Base-by-base conservation (phyloP, 2,113 vertebrate species). In the Antidorcas marsupialis region DNA sequence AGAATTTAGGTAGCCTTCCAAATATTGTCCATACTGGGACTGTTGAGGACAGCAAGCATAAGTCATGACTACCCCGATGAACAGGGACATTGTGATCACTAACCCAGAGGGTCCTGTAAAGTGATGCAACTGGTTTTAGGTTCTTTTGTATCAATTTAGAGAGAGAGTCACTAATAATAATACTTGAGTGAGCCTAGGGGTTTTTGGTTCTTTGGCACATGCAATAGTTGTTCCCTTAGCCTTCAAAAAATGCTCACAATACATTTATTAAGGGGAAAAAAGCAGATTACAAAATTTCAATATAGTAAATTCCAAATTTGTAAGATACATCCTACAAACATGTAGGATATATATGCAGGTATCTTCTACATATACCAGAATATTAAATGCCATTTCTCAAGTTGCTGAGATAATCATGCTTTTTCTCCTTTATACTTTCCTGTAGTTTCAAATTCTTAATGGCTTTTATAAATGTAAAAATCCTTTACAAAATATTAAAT, bases 361-460 rank as follows among this genome's bases (percentile, higher is more conserved):
- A 84, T 84, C 23, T 5, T 39, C 43, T 53, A 85, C 21, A 52
- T 62, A 67, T 16, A 85, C 64, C 23, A 91, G 76, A 84, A 89
- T 94, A 76, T 55, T 92, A 87, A 90, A 13, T 87, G 27, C 43
- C 39, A 30, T 62, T 97, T 97, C 81, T 95, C 79, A 94, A 60
- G 59, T 87, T 92, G 6, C 57, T 92, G n/a, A 97, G 17, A 62
- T 94, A 67, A 33, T 82, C 30, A 60, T 88, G 28, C 36, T 50
- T 94, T 95, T 91, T 93, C 27, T 93, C 81, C 45, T 60, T 91
- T 89, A 43, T 43, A 83, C 33, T 93, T 78, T 93, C 50, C n/a
- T 67, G 6, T 95, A 57, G 23, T 92, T 96, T 82, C 25, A 92
- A 52, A 85, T 33, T 62, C 89, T 78, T 81, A 81, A 86, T 95